phyloP scores from a whole-genome alignment of 2,797 vertebrate genomes.

The Ptychadena robeensis region DNA sequence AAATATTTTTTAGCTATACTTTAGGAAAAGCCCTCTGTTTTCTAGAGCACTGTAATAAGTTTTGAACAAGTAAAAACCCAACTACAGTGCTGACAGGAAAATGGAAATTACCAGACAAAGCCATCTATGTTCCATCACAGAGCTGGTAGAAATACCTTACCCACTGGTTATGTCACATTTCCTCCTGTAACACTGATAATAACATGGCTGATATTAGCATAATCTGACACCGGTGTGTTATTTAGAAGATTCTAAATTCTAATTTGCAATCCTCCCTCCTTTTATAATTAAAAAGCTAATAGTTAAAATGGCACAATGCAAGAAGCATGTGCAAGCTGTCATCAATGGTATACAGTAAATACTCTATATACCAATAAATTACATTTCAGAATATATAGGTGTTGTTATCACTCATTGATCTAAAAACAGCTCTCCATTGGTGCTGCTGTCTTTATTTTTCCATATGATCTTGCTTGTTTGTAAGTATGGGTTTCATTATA shows the following conservation, averaged over 20 bases:
- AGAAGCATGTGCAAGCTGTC: too few species aligned
- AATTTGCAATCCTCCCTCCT: background rate
- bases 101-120: conserved; percentile 48
- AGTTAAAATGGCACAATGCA: background rate
- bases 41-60: conserved; percentile 43
- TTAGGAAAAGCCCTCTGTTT: conserved; percentile 64
- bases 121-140: conserved; percentile 38
- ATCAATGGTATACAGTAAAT: background rate
- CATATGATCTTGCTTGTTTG: too few species aligned
- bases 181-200: background rate
- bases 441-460: too few species aligned
- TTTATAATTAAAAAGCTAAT: background rate
- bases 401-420: too few species aligned
- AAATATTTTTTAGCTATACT: conserved; percentile 70
- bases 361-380: too few species aligned
- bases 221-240: background rate
- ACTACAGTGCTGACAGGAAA: conserved; percentile 35
- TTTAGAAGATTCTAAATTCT: background rate
- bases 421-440: too few species aligned
- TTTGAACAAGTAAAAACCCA: conserved; percentile 22
- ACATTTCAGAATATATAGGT: too few species aligned
- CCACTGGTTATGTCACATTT: background rate
- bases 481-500: too few species aligned
- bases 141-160: background rate
- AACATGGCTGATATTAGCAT: background rate